Base-by-base conservation (phyloP, 2,113 vertebrate genomes). In the Calidris pugnax region DNA sequence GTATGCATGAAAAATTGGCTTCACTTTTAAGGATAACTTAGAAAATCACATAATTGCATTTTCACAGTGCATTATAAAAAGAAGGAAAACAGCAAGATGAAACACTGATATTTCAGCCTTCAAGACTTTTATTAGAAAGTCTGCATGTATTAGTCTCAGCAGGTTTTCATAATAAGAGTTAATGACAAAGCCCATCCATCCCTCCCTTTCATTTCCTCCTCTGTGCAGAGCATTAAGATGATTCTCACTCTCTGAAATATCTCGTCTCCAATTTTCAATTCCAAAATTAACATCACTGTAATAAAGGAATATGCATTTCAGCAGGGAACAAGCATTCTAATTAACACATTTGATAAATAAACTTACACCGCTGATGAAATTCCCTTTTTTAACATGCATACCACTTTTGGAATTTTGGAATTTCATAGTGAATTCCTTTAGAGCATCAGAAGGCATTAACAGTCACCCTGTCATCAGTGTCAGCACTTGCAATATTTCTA, bases 151-250 rank as follows among this genome's bases (percentile, higher is more conserved):
- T 81, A 80, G 57, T 81, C 72, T 89, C 83, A 60, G 56, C 45
- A 68, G 69, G 17, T 86, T 93, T 90, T 88, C 56, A 50, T 90
- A 94, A 72, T 67, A 83, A 57, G n/a, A 91, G 64, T 56, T 93
- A 90, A 93, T 87, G 79, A 90, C 43, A 81, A 88, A 67, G 39
- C 33, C 18, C 59, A 89, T 76, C 24, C 78, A 83, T 60, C 26
- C 59, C 50, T 55, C 15, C 28, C 14, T 87, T 83, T 94, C 37
- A 92, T 93, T 94, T 96, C 85, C 71, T 93, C 63, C 28, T 66
- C 83, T 81, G 63, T 93, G 75, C 32, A 86, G 86, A 84, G 7
- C 43, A 84, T 76, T 43, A 73, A 77, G 28, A 69, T 45, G 1
- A 86, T 81, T 93, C 95, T 81, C 22, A 41, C 24, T 93, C 35